Evolutionary conservation across 2,797 vertebrate species (phyloP).

Genomic region (Gymnoscopelus braueri): DNA sequence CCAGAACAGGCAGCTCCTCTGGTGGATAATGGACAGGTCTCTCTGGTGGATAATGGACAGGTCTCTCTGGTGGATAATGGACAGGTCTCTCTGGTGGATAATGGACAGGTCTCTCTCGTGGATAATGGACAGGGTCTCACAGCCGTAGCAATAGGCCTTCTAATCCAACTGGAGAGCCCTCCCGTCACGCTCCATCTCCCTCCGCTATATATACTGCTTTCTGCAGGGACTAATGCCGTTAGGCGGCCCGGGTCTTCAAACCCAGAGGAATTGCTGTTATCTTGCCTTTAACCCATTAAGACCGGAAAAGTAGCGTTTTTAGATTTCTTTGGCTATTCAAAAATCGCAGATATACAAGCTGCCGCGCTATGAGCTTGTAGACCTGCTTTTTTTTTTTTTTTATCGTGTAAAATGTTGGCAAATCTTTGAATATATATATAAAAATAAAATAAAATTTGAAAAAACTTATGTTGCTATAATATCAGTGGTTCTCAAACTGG

Average conservation of each 20-base stretch:
- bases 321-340: no score
- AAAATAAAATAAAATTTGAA: no score
- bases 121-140: slow-evolving; percentile 27
- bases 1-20: slow-evolving; percentile 26
- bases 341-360: no score
- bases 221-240: slow-evolving; percentile 63
- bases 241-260: slow-evolving; percentile 61
- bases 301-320: no score
- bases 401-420: no score
- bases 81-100: slow-evolving; percentile 30
- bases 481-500: no score
- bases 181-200: slow-evolving; percentile 61
- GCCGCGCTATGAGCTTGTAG: no score
- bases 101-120: slow-evolving; percentile 9
- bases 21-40: slow-evolving; percentile 52
- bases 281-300: no score
- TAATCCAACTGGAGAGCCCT: slow-evolving; percentile 64
- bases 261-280: slow-evolving; percentile 56
- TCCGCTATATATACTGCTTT: background rate
- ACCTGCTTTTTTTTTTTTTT: no score
- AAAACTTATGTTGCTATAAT: no score
- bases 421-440: no score
- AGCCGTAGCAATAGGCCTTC: background rate
- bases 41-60: background rate
- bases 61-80: slow-evolving; percentile 41